phyloP scores from a whole-genome alignment of 2,888 invertebrate species.

The Troilus luridus region DNA sequence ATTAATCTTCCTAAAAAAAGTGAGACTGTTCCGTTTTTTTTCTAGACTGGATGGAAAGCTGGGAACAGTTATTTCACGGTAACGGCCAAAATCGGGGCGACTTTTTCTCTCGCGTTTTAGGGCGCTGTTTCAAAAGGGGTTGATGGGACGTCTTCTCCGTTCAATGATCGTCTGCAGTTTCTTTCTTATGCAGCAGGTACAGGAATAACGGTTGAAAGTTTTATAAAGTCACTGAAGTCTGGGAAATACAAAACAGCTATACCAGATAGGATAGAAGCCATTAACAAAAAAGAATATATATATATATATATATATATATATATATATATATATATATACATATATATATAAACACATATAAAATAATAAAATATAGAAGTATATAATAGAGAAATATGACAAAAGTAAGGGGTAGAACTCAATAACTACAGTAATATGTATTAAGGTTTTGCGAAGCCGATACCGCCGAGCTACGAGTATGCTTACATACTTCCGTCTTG shows the following conservation, averaged over 20 bases:
- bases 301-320: too few species aligned
- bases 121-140: background rate
- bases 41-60: background rate
- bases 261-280: background rate
- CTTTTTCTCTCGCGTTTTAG: slow-evolving; percentile 7
- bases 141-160: background rate
- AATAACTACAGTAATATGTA: too few species aligned
- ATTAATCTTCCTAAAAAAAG: slow-evolving; percentile 23
- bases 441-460: too few species aligned
- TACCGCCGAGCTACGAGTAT: too few species aligned
- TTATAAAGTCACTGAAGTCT: background rate
- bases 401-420: too few species aligned
- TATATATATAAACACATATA: too few species aligned
- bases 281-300: background rate
- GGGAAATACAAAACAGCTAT: background rate
- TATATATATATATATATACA: too few species aligned
- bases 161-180: slow-evolving; percentile 22
- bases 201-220: background rate
- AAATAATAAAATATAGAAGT: too few species aligned
- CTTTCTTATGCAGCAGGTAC: background rate
- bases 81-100: slow-evolving; percentile 13
- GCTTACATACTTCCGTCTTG: too few species aligned
- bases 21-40: slow-evolving; percentile 34
- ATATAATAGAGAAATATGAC: too few species aligned
- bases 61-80: slow-evolving; percentile 46